Conservation (phyloP, 2,888 invertebrate species). For the Cryptus armator region DNA sequence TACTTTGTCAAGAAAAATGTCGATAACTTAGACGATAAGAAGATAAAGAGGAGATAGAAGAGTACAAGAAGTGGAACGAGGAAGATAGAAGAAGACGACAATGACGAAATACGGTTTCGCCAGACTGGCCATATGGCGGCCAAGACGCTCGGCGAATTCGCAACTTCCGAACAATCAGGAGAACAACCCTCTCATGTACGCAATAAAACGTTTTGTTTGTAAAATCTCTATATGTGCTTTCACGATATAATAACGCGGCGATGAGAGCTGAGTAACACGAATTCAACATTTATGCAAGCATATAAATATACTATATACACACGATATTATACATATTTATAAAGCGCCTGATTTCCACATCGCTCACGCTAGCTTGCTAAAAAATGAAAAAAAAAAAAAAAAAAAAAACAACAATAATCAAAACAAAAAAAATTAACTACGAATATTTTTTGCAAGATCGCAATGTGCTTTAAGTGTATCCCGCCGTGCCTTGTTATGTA, state of each 20-base stretch:
- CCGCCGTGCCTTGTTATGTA: constrained; percentile 63
- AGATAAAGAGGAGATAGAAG: constrained; percentile 22
- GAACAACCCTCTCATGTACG: constrained; percentile 85
- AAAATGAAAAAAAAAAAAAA: constrained; percentile 34
- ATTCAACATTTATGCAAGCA: constrained; percentile 49
- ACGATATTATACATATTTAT: constrained; percentile 47
- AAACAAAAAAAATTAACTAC: background rate
- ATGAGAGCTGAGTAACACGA: background rate
- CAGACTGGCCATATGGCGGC: constrained; percentile 82
- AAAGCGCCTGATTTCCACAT: constrained; percentile 51
- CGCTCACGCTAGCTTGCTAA: constrained; percentile 69
- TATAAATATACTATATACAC: constrained; percentile 42
- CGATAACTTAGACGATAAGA: constrained; percentile 39
- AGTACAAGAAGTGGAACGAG: constrained; percentile 35
- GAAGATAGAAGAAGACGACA: constrained; percentile 31
- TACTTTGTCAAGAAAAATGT: constrained; percentile 44
- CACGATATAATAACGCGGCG: constrained; percentile 44
- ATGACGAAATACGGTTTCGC: constrained; percentile 84
- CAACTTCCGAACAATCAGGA: constrained; percentile 83
- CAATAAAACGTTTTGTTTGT: constrained; percentile 69
- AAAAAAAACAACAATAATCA: constrained; percentile 8
- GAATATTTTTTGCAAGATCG: constrained; percentile 39
- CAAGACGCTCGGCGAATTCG: constrained; percentile 80
- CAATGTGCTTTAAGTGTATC: constrained; percentile 68
- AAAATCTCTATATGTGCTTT: constrained; percentile 59